Evolutionary conservation across 2,797 vertebrate genomes (phyloP).

Genomic region (Eospalax fontanierii): DNA sequence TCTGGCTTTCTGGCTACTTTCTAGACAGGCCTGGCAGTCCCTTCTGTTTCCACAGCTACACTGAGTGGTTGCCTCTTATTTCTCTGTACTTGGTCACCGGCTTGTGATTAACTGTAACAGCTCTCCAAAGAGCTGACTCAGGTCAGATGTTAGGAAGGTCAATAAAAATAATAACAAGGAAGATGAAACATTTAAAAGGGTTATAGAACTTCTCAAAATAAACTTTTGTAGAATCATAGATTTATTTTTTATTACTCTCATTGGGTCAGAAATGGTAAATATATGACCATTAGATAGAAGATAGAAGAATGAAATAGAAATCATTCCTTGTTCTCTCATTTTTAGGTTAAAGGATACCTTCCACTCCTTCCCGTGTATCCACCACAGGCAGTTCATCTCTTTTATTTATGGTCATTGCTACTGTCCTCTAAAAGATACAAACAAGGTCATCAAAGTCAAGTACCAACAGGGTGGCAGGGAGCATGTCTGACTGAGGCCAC

Average conservation of each 20-base stretch:
- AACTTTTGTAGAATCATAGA: constrained; percentile 56
- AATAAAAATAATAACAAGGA: constrained; percentile 66
- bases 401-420: background rate
- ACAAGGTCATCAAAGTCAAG: background rate
- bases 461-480: background rate
- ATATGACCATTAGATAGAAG: constrained; percentile 30
- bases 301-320: background rate
- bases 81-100: constrained; percentile 23
- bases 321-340: background rate
- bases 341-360: background rate
- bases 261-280: constrained; percentile 49
- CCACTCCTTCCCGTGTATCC: too few relatives aligned
- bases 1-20: background rate
- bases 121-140: constrained; percentile 38
- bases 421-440: background rate
- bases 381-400: background rate
- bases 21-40: background rate
- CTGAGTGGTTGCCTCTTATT: background rate
- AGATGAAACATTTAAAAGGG: constrained; percentile 69
- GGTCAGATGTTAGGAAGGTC: constrained; percentile 62
- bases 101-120: constrained; percentile 41
- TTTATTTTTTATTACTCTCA: constrained; percentile 26
- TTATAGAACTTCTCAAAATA: constrained; percentile 60
- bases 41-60: background rate
- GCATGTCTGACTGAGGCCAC: background rate